These are phyloP conservation scores for Drosophila carrolli DNA, from an alignment of 1,140 invertebrate genomes.

Conservation along the genomic window DNA sequence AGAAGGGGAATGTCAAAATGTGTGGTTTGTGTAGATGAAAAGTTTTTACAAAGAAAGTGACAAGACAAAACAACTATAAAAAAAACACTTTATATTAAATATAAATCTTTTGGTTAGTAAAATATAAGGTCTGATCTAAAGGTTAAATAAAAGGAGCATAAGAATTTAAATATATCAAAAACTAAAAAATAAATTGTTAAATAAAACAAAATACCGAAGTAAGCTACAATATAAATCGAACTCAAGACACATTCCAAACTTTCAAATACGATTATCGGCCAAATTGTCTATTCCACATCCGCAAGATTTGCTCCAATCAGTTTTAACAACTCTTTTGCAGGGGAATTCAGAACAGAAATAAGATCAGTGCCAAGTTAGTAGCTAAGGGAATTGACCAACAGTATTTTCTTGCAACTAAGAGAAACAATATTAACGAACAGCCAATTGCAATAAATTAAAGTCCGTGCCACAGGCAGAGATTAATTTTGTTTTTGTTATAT, in stretches of 20 bases:
- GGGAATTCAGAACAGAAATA: not conserved
- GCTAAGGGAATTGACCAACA: conserved; percentile 45
- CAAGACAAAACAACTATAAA: conserved; percentile 4
- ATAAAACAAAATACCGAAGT: not conserved
- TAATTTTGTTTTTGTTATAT: conserved; percentile 58
- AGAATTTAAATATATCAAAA: not conserved
- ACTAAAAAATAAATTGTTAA: not conserved
- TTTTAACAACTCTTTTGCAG: conserved; percentile 8
- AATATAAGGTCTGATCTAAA: not conserved
- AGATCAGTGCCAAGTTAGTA: conserved; percentile 20
- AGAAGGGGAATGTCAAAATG: not conserved
- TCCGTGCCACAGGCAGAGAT: conserved; percentile 46
- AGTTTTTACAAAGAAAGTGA: not conserved
- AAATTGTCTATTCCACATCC: conserved; percentile 3
- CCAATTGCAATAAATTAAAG: conserved; percentile 46
- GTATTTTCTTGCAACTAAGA: conserved; percentile 76
- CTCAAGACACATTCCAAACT: not conserved
- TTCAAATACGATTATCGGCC: conserved; percentile 2
- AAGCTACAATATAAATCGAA: not conserved
- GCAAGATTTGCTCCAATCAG: conserved; percentile 2
- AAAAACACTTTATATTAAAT: not conserved
- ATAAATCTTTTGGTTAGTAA: not conserved
- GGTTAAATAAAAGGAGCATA: not conserved
- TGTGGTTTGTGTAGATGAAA: conserved; percentile 17
- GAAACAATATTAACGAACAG: conserved; percentile 52